These are phyloP conservation scores for Allophyes oxyacanthae DNA, from an alignment of 2,888 invertebrate species.

Conservation along the genomic window DNA sequence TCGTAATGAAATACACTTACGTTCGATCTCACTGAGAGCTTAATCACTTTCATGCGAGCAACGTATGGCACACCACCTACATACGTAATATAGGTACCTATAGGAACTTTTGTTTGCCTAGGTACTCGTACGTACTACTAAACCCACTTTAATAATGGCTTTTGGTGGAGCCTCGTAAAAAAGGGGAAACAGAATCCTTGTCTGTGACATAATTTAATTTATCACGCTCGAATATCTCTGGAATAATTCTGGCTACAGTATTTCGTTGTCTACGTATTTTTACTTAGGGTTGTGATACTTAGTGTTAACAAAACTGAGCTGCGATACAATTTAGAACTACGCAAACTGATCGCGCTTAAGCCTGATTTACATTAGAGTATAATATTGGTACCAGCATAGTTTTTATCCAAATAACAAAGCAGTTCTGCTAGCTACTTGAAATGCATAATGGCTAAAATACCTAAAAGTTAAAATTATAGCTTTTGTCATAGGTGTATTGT, in stretches of 20 bases:
- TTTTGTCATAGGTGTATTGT: no score
- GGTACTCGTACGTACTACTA: conserved; percentile 17
- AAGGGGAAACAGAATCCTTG: conserved; percentile 39
- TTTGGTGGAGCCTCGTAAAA: conserved; percentile 43
- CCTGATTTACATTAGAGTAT: no score
- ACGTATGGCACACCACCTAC: background rate
- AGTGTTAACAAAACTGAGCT: no score
- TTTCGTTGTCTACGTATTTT: conserved; percentile 16
- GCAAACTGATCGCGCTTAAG: no score
- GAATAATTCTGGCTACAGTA: conserved; percentile 21
- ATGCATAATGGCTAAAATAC: no score
- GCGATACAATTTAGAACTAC: no score
- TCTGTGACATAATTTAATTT: conserved; percentile 52
- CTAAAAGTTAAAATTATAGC: no score
- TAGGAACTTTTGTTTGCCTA: conserved; percentile 20
- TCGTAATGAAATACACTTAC: no score
- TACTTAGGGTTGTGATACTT: no score
- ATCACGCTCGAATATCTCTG: conserved; percentile 31
- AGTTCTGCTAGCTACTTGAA: no score
- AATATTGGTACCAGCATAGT: no score
- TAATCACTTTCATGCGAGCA: conserved; percentile 1
- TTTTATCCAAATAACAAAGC: no score
- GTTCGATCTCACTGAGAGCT: background rate
- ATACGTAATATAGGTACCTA: conserved; percentile 6
- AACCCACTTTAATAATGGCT: conserved; percentile 41